Evolutionary conservation across 2,113 vertebrate genomes (phyloP).

Genomic region (Cyanistes caeruleus): DNA sequence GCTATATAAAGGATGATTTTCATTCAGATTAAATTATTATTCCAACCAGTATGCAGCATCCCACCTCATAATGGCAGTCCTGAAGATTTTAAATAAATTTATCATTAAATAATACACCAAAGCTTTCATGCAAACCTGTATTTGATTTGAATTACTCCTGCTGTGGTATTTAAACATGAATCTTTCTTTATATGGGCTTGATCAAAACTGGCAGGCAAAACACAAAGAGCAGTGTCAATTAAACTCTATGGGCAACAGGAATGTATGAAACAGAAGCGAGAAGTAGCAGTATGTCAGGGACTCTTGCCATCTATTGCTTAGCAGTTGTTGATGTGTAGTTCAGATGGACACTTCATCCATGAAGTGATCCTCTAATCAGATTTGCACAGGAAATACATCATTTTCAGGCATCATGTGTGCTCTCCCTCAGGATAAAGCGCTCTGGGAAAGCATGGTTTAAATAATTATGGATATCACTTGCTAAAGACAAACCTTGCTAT

Average conservation of each 20-base stretch:
- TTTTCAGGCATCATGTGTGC: background rate
- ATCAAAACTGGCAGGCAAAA: slow-evolving; percentile 58
- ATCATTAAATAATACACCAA: slow-evolving; percentile 29
- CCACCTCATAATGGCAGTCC: slow-evolving; percentile 21
- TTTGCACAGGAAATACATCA: slow-evolving; percentile 37
- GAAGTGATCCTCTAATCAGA: slow-evolving; percentile 1
- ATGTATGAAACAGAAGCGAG: background rate
- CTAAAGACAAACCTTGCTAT: background rate
- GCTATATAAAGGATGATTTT: background rate
- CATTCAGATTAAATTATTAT: slow-evolving; percentile 20
- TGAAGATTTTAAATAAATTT: slow-evolving; percentile 47
- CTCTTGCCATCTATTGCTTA: slow-evolving; percentile 34
- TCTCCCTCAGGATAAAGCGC: background rate
- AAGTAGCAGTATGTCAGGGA: background rate
- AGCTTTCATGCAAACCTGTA: slow-evolving; percentile 38
- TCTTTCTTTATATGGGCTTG: slow-evolving; percentile 30
- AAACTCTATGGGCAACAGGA: slow-evolving; percentile 21
- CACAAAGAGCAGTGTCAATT: slow-evolving; percentile 24
- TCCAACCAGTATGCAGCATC: background rate
- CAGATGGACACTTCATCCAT: background rate
- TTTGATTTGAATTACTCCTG: slow-evolving; percentile 56
- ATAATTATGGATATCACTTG: background rate
- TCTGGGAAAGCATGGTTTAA: background rate
- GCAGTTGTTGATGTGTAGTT: background rate
- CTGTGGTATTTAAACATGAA: slow-evolving; percentile 38